Conservation (phyloP, 2,797 vertebrate genomes). For the Sebastolobus altivelis region DNA sequence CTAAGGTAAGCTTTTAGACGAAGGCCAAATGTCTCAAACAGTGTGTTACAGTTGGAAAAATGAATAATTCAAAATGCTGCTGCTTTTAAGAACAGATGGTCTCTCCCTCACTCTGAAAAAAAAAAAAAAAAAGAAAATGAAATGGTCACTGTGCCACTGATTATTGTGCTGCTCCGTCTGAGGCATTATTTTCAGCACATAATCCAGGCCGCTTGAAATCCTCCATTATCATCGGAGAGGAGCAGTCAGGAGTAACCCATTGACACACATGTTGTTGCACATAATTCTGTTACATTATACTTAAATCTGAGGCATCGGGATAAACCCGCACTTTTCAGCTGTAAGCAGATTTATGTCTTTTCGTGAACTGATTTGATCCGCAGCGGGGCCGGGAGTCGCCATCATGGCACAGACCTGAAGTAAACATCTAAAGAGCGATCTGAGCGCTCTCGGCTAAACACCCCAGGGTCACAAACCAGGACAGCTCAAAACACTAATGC, state of each 20-base stretch:
- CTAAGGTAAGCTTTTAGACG: constrained; percentile 78
- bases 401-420: constrained; percentile 65
- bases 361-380: constrained; percentile 65
- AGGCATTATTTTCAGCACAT: constrained; percentile 71
- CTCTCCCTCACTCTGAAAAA: constrained; percentile 28
- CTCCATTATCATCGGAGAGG: constrained; percentile 63
- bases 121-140: constrained; percentile 56
- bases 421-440: constrained; percentile 66
- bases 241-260: constrained; percentile 69
- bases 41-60: constrained; percentile 74
- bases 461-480: constrained; percentile 55
- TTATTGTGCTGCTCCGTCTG: constrained; percentile 59
- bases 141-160: constrained; percentile 77
- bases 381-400: constrained; percentile 26
- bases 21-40: constrained; percentile 72
- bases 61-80: constrained; percentile 79
- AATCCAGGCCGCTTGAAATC: constrained; percentile 71
- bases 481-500: constrained; percentile 64
- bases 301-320: constrained; percentile 65
- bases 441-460: constrained; percentile 48
- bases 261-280: constrained; percentile 71
- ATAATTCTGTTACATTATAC: constrained; percentile 60
- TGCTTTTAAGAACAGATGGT: constrained; percentile 81
- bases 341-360: constrained; percentile 80
- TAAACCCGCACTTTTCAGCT: constrained; percentile 72